Conservation (phyloP, 2,888 invertebrate species). For the Sarcophaga variegata region DNA sequence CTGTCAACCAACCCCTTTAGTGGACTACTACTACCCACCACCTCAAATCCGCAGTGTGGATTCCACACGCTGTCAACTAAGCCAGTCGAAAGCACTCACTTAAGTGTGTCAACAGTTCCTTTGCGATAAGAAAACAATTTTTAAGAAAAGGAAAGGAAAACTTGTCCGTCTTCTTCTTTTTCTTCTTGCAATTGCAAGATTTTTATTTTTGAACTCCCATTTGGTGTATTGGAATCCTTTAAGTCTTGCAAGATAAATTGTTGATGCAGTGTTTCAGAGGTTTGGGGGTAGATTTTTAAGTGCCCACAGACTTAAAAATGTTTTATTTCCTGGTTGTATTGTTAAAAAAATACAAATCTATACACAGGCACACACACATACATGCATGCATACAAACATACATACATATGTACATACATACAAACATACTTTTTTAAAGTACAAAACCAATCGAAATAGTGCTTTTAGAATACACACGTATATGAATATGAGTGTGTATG, state of each 20-base stretch:
- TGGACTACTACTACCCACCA: too few relatives aligned
- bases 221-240: constrained; percentile 26
- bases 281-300: constrained; percentile 23
- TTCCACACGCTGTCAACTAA: not conserved
- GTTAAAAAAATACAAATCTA: not conserved
- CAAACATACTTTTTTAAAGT: too few relatives aligned
- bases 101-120: constrained; percentile 22
- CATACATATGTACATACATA: too few relatives aligned
- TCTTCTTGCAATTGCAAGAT: not conserved
- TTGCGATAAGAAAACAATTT: constrained; percentile 8
- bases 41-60: too few relatives aligned
- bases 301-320: constrained; percentile 26
- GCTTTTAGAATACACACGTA: not conserved
- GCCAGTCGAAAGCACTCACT: not conserved
- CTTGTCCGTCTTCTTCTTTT: not conserved
- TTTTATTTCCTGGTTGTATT: constrained; percentile 32
- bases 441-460: not conserved
- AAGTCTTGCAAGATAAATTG: constrained; percentile 49
- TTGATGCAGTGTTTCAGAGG: constrained; percentile 15
- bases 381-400: too few relatives aligned
- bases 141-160: not conserved
- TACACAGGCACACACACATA: too few relatives aligned
- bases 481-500: not conserved
- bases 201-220: not conserved
- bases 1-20: too few relatives aligned